These are phyloP conservation scores for Paracanthobrama guichenoti DNA, from an alignment of 2,113 vertebrate genomes.

Conservation along the genomic window DNA sequence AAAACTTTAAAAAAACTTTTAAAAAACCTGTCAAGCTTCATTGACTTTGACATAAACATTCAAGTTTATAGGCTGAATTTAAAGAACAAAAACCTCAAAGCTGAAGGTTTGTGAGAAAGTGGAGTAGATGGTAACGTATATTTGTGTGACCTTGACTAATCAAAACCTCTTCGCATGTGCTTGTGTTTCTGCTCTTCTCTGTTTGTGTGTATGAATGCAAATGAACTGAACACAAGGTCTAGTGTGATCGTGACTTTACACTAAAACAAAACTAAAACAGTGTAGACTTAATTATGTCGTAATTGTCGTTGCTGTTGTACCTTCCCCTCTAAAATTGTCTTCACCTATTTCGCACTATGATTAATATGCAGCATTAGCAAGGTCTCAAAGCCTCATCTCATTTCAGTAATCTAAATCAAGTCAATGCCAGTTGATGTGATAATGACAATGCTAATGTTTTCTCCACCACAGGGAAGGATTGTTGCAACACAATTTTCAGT, in stretches of 20 bases:
- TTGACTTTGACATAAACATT: background rate
- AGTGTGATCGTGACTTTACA: background rate
- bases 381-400: constrained; percentile 1
- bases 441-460: constrained; percentile 18
- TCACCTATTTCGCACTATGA: background rate
- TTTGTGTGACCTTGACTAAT: background rate
- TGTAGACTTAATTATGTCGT: background rate
- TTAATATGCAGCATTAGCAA: background rate
- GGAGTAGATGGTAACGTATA: no score
- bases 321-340: background rate
- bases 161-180: background rate
- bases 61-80: background rate
- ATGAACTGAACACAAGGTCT: background rate
- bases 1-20: background rate
- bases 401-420: constrained; percentile 12
- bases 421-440: background rate
- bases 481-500: constrained; percentile 21
- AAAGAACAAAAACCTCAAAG: background rate
- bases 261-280: background rate
- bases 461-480: background rate
- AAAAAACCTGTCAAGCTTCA: background rate
- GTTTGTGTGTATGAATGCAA: background rate
- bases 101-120: background rate
- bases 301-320: background rate
- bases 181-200: background rate